A percentile compares a stretch with the other conserved stretches of the same genome.
These are phyloP conservation scores for Mirounga angustirostris DNA, from an alignment of 2,113 vertebrate species.

Conservation along the genomic window DNA sequence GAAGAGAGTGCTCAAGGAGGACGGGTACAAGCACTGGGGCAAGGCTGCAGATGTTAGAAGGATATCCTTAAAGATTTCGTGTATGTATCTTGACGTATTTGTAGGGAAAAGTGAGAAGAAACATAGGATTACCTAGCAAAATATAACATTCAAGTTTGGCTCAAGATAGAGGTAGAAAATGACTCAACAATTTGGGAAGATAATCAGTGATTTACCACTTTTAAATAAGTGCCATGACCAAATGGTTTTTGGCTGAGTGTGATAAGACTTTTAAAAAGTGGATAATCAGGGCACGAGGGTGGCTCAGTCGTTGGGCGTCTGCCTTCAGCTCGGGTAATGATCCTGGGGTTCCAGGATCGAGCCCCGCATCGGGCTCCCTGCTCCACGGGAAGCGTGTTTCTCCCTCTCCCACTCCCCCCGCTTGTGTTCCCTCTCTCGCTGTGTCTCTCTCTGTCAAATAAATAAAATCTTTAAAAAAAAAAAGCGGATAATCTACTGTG, in stretches of 20 bases:
- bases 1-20: background rate
- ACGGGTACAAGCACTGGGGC: fast-evolving
- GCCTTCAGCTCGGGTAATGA: too few species aligned
- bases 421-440: too few species aligned
- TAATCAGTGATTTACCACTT: background rate
- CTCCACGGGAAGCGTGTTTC: too few species aligned
- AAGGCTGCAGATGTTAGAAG: background rate
- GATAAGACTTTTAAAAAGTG: background rate
- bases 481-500: background rate
- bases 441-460: too few species aligned
- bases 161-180: background rate
- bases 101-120: background rate
- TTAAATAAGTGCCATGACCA: background rate
- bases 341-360: too few species aligned
- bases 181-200: background rate
- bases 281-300: background rate
- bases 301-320: too few species aligned
- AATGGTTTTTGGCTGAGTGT: background rate
- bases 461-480: background rate
- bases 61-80: background rate
- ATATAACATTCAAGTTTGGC: background rate
- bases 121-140: background rate
- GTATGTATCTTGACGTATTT: background rate
- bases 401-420: too few species aligned
- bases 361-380: too few species aligned